Evolutionary conservation across 2,888 invertebrate species (phyloP), one percentile per base, ranked within the genome.

Genomic region (Cerceris rybyensis): DNA sequence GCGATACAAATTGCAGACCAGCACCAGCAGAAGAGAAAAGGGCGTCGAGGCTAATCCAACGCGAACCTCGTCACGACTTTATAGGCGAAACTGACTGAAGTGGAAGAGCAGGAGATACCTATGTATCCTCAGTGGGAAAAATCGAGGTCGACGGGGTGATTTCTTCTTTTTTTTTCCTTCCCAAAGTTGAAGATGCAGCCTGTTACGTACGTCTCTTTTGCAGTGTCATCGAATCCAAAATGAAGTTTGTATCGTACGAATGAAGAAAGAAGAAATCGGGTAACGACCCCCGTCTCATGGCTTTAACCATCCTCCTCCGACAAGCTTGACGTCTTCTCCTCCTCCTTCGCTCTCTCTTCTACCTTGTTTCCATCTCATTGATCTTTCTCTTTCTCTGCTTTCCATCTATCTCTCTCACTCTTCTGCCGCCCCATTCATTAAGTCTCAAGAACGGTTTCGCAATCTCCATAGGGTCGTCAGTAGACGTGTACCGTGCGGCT

Each of bases 381-480:
- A 43, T 46, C 11, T 11, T 46, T 28, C 39, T 54, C 67, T 64
- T 41, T 6, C 50, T 66, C 60, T 59, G 8, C 66, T 65, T 55
- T 61, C 66, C 17, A n/a, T 65, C 72, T 60, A 41, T 42, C 60
- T 54, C 14, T 14, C 16, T 11, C 46, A 52, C 58, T 52, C 59
- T 66, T 50, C 79, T 66, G 68, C 59, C 55, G 13, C 70, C 78
- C 83, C 83, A 87, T 89, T 87, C 88, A 89, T 89, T 89, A 87
- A 88, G 86, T 87, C 87, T 84, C 77, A 84, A 84, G 87, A 87
- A 88, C 82, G 81, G 80, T 80, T 84, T 86, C 80, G 84, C 81
- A 82, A 84, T 78, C 82, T 84, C 84, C 86, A 84, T 84, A 86
- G 85, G 83, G 85, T 84, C 84, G 84, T 81, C 77, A 67, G 85